Percentiles rank a stretch among this genome's conserved stretches.
These are phyloP conservation scores for Chloroceryle inda DNA, from an alignment of 2,797 vertebrate species.

Conservation along the genomic window DNA sequence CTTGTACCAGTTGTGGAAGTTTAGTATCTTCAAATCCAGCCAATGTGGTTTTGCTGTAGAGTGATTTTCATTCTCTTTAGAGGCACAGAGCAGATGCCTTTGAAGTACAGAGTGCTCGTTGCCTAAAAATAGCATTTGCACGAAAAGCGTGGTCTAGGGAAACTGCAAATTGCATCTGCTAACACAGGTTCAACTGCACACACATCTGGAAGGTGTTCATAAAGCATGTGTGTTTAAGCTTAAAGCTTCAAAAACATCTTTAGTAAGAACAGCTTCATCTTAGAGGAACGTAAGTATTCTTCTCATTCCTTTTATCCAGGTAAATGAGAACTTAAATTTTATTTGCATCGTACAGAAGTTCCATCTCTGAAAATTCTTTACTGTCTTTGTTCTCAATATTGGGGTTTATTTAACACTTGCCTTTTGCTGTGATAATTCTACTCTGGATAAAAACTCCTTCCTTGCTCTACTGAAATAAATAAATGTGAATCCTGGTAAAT, in stretches of 20 bases:
- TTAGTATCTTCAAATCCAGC: not conserved
- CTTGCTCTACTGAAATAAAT: not conserved
- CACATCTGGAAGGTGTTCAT: slow-evolving; percentile 52
- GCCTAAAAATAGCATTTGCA: not conserved
- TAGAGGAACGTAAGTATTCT: not conserved
- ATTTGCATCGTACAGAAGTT: not conserved
- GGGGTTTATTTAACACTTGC: not conserved
- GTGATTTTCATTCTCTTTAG: not conserved
- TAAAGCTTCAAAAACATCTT: not conserved
- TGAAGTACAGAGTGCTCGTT: not conserved
- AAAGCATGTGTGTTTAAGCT: not conserved
- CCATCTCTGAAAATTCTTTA: not conserved
- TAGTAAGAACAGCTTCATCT: not conserved
- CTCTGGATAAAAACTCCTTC: not conserved
- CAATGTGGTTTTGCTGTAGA: not conserved
- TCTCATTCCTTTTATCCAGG: not conserved
- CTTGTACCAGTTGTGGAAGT: not conserved
- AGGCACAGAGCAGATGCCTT: not conserved
- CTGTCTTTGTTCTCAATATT: slow-evolving; percentile 3
- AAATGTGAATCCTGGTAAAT: not conserved
- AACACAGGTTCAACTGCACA: not conserved
- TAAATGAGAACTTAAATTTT: not conserved
- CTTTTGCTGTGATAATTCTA: not conserved
- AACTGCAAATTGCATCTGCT: not conserved
- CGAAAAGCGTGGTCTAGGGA: not conserved